These are phyloP conservation scores for Rapana venosa DNA, from an alignment of 2,888 invertebrate genomes.

Conservation along the genomic window DNA sequence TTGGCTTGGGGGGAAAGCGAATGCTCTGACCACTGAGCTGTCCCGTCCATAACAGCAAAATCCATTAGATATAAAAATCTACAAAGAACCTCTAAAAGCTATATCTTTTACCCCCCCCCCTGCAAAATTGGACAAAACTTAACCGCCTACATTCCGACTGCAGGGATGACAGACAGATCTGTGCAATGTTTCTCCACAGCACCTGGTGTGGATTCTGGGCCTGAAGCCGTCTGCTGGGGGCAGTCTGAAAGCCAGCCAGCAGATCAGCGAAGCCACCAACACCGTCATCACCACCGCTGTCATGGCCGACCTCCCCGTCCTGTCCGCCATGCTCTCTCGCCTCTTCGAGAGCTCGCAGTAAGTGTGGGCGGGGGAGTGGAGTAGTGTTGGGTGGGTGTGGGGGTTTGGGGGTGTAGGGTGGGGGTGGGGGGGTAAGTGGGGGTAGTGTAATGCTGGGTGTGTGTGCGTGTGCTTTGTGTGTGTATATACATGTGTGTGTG, in stretches of 20 bases:
- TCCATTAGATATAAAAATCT: too few species aligned
- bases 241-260: conserved; percentile 86
- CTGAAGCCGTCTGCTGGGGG: conserved; percentile 96
- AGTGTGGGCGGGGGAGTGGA: conserved; percentile 54
- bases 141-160: not conserved
- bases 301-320: conserved; percentile 94
- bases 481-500: too few species aligned
- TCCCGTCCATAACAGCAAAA: too few species aligned
- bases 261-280: conserved; percentile 73
- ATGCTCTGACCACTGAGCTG: too few species aligned
- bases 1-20: too few species aligned
- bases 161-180: not conserved
- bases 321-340: conserved; percentile 85
- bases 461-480: too few species aligned
- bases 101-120: not conserved
- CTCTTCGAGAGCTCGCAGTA: conserved; percentile 95
- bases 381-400: not conserved
- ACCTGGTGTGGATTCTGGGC: conserved; percentile 94
- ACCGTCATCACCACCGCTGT: conserved; percentile 93
- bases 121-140: not conserved
- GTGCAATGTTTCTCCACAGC: conserved; percentile 73
- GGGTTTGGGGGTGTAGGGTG: not conserved
- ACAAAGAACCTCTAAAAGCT: not conserved
- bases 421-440: too few species aligned
- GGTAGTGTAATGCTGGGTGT: not conserved